A percentile compares a stretch with the other conserved stretches of the same genome.
Evolutionary conservation across 2,888 invertebrate genomes (phyloP).

Genomic region (Apodemia hepburni): DNA sequence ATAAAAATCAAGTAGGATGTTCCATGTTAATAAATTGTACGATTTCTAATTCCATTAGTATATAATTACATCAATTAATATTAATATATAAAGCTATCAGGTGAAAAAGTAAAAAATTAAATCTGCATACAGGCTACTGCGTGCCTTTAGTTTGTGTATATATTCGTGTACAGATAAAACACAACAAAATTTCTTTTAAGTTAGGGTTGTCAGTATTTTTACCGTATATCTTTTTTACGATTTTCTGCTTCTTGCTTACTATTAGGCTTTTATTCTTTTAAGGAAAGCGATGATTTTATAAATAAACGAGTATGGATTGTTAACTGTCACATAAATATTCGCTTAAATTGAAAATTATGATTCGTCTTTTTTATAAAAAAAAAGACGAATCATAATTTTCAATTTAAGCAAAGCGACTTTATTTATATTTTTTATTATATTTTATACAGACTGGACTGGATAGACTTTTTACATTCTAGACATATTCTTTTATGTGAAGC

Average conservation of each 20-base stretch:
- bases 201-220: not conserved
- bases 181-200: not conserved
- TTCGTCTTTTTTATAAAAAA: too few relatives aligned
- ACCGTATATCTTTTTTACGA: too few relatives aligned
- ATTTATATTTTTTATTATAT: too few relatives aligned
- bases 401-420: too few relatives aligned
- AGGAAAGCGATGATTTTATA: too few relatives aligned
- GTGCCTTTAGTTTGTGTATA: not conserved
- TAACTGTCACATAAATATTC: not conserved
- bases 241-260: too few relatives aligned
- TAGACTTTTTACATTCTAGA: too few relatives aligned
- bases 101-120: not conserved
- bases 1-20: not conserved
- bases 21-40: constrained; percentile 5
- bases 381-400: too few relatives aligned
- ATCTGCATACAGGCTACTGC: not conserved
- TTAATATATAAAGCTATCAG: not conserved
- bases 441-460: too few relatives aligned
- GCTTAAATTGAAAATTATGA: too few relatives aligned
- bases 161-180: not conserved
- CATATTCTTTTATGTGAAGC: not conserved
- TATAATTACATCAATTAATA: not conserved
- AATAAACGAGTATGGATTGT: too few relatives aligned
- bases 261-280: too few relatives aligned
- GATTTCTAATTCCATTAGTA: constrained; percentile 14